Conservation (phyloP, 2,888 invertebrate species). For the Synergus itoensis region DNA sequence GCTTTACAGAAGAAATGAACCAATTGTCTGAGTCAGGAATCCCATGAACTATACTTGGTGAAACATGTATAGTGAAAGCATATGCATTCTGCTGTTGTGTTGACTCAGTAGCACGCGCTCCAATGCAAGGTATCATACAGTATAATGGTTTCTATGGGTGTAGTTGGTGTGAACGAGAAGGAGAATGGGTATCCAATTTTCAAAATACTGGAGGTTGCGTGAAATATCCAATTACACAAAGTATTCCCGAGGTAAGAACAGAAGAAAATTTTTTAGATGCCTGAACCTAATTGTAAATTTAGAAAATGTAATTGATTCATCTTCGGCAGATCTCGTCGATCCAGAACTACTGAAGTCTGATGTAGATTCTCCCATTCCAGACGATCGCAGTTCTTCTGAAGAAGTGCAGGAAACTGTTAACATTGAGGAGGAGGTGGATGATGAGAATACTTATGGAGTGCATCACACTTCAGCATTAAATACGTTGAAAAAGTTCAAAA, state of each 20-base stretch:
- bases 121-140: slow-evolving; percentile 46
- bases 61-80: slow-evolving; percentile 16
- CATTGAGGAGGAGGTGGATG: no score
- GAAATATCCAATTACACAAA: slow-evolving; percentile 41
- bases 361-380: no score
- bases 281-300: not conserved
- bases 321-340: no score
- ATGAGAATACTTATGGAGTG: slow-evolving; percentile 42
- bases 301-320: not conserved
- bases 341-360: no score
- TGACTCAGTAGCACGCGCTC: slow-evolving; percentile 33
- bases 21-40: not conserved
- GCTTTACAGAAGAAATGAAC: not conserved
- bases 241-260: slow-evolving; percentile 41
- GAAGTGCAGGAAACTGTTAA: not conserved
- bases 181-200: slow-evolving; percentile 9
- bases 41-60: not conserved
- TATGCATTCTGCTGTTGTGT: slow-evolving; percentile 45
- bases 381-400: no score
- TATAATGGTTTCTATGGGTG: slow-evolving; percentile 53
- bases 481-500: slow-evolving; percentile 51
- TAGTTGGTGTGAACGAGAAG: slow-evolving; percentile 49
- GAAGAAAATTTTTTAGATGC: not conserved
- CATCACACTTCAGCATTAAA: slow-evolving; percentile 44
- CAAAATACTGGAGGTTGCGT: slow-evolving; percentile 7